Evolutionary conservation across 2,797 vertebrate genomes (phyloP), one percentile per base, ranked within the genome.

Genomic region (Distichodus sexfasciatus): DNA sequence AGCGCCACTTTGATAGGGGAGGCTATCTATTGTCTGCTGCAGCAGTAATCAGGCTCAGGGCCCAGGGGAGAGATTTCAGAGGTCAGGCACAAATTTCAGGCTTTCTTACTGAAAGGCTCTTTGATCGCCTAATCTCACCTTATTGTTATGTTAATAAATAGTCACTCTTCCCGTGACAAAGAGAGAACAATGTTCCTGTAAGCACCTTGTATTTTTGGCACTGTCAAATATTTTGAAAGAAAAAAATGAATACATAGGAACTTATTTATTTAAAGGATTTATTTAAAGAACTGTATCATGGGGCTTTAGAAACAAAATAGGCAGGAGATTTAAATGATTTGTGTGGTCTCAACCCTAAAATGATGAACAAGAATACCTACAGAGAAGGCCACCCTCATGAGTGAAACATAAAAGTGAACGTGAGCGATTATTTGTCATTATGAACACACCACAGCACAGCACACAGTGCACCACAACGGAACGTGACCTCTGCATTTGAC

Each of bases 71-170:
- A 57, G 28, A 53, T 64, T 64, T 47, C 53, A 57, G 48, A 64
- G 31, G 51, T 47, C 7, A 14, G 58, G 29, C 40, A 23, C 48
- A 70, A 63, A 70, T 62, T 70, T 54, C 29, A 54, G 3, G 3
- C 21, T 60, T 66, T n/a, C n/a, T 44, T 50, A 43, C 35, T 38
- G 41, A 53, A 66, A 66, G 63, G 38, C 36, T 66, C 29, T 50
- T 21, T 64, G 31, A 50, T 50, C 6, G 43, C 31, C 33, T 47
- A 63, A 48, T 63, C 43, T 21, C 44, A 64, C 31, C 44, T n/a
- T 21, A 50, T 64, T 64, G 31, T 50, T 64, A 50, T 36, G 29
- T 17, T 50, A 48, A 36, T 50, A 50, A 63, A 50, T 64, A 21
- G 61, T 38, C 59, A 43, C 28, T 62, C 23, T 55, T 23, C 19